A percentile compares a stretch with the other conserved stretches of the same genome.
Evolutionary conservation across 2,113 vertebrate species (phyloP).

Genomic region (Lanius ludovicianus): DNA sequence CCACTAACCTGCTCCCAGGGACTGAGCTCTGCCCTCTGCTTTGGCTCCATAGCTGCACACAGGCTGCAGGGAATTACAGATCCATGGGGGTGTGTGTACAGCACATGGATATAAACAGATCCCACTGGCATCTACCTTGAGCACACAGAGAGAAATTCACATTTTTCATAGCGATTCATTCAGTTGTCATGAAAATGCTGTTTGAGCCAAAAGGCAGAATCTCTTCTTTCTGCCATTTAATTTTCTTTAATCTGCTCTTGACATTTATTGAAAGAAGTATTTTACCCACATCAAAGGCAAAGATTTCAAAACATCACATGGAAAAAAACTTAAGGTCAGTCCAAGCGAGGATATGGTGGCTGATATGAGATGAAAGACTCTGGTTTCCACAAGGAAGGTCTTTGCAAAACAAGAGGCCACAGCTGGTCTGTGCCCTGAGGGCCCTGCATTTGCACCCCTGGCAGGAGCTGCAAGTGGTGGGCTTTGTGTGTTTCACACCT

Average conservation of each 20-base stretch:
- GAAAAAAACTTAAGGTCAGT: constrained; percentile 4
- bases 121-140: not conserved
- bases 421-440: not conserved
- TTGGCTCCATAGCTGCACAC: not conserved
- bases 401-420: not conserved
- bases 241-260: constrained; percentile 55
- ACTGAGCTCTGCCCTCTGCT: not conserved
- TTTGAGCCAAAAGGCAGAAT: constrained; percentile 25
- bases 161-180: constrained; percentile 7
- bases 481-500: not conserved
- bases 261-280: constrained; percentile 49
- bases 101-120: not conserved
- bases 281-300: constrained; percentile 30
- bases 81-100: not conserved
- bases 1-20: constrained; percentile 1
- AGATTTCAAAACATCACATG: constrained; percentile 30
- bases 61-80: not conserved
- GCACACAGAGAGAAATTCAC: not conserved
- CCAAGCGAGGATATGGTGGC: not conserved
- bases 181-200: not conserved
- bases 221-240: not conserved
- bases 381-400: not conserved
- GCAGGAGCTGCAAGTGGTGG: not conserved
- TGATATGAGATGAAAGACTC: constrained; percentile 11
- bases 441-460: not conserved